Evolutionary conservation across 2,888 invertebrate species (phyloP), one percentile per base, ranked within the genome.

Genomic region (Slavum lentiscoides): DNA sequence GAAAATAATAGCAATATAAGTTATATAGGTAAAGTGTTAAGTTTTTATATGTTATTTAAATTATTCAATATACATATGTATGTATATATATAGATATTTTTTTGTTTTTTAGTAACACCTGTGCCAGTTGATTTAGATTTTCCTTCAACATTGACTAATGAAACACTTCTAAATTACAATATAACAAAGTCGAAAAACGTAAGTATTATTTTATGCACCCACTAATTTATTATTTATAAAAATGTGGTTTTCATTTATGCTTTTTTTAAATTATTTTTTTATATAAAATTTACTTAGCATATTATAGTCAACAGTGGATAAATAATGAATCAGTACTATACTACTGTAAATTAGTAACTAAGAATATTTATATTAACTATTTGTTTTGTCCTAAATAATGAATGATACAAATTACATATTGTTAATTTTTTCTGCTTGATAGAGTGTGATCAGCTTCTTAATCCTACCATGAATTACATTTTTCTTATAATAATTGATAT

Each of bases 161-260:
- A 75, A 69, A 74, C 75, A 37, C 59, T 82, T 23, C 19, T 23
- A 39, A 70, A 73, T 19, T 17, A 82, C 59, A 81, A 81, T 81
- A 82, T 82, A 58, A 82, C 74, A 66, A 59, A 62, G 23, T 66
- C 70, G 6, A 66, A 68, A 55, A 75, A 82, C 61, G 82, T 82
- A 68, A 68, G 81, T 75, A 66, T 58, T 19, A 37, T 68, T 62
- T 17, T 39, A 39, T 53, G 13, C 43, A 4, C 4, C 1, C 4
- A 58, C 0, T 43, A 3, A n/a, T 59, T 62, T 49, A 23, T 59
- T 53, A 53, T 53, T 49, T 59, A 21, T 21, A n/a, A n/a, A 21
- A 23, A 13, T 61, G 1, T 59, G 6, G 59, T 21, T 59, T 59
- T n/a, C 4, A n/a, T 59, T 59, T 21, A 59, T 21, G 9, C 21